Conservation (phyloP, 1,140 invertebrate genomes). For the Sarcophaga peregrina region DNA sequence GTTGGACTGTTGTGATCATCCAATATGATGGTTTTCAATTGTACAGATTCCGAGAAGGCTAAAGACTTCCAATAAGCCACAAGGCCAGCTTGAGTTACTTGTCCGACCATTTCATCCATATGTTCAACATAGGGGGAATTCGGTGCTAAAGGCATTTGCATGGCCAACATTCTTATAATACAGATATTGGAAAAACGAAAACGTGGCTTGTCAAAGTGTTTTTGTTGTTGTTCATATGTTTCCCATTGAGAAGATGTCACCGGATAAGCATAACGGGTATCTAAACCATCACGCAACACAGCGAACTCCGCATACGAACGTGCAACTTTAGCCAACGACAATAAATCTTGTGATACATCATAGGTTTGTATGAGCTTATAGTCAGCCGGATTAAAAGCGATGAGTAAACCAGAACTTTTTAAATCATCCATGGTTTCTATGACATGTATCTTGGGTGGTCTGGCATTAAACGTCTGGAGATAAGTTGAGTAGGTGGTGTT, state of each 20-base stretch:
- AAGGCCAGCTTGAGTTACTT: background rate
- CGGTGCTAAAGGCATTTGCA: background rate
- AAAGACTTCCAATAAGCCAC: conserved; percentile 1
- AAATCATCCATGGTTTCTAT: background rate
- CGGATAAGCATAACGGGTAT: conserved; percentile 19
- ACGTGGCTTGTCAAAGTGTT: conserved; percentile 19
- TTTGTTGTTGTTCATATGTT: conserved; percentile 12
- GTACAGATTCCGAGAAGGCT: conserved; percentile 1
- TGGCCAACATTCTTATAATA: background rate
- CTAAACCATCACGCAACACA: background rate
- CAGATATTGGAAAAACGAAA: conserved; percentile 23
- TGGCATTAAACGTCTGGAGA: conserved; percentile 32
- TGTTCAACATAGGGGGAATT: background rate
- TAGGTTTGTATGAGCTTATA: background rate
- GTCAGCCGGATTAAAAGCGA: background rate
- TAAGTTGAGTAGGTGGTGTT: conserved; percentile 24
- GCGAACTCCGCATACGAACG: background rate
- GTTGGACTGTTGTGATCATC: background rate
- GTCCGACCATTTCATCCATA: background rate
- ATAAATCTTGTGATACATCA: background rate
- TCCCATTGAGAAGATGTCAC: background rate
- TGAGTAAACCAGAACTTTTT: background rate
- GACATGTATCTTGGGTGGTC: background rate
- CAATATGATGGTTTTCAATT: background rate
- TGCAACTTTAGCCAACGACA: background rate